Evolutionary conservation across 2,113 vertebrate genomes (phyloP).

Genomic region (Xiphophorus maculatus): DNA sequence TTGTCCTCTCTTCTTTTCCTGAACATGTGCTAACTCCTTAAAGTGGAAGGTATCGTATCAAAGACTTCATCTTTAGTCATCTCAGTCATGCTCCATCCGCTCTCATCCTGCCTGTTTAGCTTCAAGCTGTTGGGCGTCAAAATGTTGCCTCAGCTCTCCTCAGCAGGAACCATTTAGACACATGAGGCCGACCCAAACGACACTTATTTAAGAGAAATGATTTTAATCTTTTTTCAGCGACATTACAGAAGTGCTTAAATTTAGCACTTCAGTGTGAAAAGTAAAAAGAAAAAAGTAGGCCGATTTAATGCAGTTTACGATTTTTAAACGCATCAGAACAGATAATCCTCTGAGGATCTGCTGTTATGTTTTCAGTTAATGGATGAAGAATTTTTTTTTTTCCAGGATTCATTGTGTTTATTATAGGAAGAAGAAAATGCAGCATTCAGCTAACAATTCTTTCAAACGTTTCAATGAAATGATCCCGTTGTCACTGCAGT

Average conservation of each 20-base stretch:
- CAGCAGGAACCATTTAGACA: background rate
- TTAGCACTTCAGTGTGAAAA: background rate
- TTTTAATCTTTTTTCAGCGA: background rate
- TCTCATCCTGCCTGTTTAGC: constrained; percentile 16
- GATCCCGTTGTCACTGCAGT: background rate
- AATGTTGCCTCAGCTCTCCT: background rate
- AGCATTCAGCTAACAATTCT: background rate
- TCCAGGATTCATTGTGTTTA: background rate
- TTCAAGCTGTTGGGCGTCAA: too few species aligned
- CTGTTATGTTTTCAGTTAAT: background rate
- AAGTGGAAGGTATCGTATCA: constrained; percentile 79
- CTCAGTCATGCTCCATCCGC: constrained; percentile 8
- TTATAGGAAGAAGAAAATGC: background rate
- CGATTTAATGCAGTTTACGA: background rate
- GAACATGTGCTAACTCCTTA: constrained; percentile 62
- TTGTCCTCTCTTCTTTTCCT: constrained; percentile 31
- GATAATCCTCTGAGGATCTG: background rate
- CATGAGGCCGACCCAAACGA: background rate
- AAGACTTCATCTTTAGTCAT: constrained; percentile 25
- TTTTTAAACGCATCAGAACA: too few species aligned
- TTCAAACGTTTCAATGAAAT: background rate
- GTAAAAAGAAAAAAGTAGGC: background rate
- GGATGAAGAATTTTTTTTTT: background rate
- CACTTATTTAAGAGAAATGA: background rate
- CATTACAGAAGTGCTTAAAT: background rate